Evolutionary conservation across 1,140 invertebrate genomes (phyloP), one percentile per base, ranked within the genome.

Genomic region (Potamilus streckersoni): DNA sequence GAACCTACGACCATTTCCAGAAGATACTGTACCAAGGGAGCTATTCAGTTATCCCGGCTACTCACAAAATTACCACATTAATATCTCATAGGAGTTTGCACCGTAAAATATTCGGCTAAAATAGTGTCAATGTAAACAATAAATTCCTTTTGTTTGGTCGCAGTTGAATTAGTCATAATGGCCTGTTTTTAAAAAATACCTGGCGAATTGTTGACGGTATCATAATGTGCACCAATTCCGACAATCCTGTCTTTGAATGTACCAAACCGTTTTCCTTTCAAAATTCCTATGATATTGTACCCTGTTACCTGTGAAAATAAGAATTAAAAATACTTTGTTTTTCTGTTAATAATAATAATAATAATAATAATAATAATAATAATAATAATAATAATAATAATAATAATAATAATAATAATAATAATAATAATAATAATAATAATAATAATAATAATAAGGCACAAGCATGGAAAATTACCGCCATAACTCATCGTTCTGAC

Each of bases 221-320:
- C 73, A 55, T 76, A 79, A 66, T 79, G 78, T 17, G 78, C 73
- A 2, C 59, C 73, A 14, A 79, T 68, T 4, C 69, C 78, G 1
- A 73, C 69, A 11, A 76, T 31, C 17, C 31, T 56, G 70, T 79
- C 78, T 13, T 73, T 13, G 55, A 19, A 15, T 0, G 78, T 79
- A 16, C 69, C 74, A 63, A 79, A 76, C 62, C 69, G 27, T n/a
- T 60, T 65, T 12, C 73, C 78, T 72, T 76, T 76, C 49, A 73
- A 57, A 12, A 79, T 27, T 19, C 78, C 78, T 31, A 79, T 72
- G 6, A 79, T 66, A 38, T 79, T 79, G 2, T 23, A 49, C 23
- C 71, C 77, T 14, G 38, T 73, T 49, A 78, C 71, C 76, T 78
- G 73, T 19, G 49, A 14, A 69, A n/a, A 62, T 23, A 13, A n/a